Conservation (phyloP, 2,888 invertebrate species). For the Caenorhabditis drosophilae region DNA sequence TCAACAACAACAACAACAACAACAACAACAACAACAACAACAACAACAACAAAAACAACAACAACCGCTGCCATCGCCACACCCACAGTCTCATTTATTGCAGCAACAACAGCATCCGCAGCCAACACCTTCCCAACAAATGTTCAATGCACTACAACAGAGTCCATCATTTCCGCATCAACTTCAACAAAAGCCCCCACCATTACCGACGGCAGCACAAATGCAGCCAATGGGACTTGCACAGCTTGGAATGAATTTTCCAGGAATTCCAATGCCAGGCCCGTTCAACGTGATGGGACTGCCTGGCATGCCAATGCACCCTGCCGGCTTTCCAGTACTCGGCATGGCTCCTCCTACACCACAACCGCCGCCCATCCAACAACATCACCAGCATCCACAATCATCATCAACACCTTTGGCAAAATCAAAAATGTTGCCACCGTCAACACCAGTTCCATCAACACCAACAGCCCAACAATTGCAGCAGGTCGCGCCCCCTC, state of each 20-base stretch:
- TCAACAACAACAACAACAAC: slow-evolving; percentile 3
- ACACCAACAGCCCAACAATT: no score
- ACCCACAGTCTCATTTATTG: no score
- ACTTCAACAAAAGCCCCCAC: background rate
- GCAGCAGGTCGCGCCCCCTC: no score
- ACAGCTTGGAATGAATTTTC: background rate
- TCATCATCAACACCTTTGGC: no score
- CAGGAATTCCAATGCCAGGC: background rate
- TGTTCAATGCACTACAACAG: background rate
- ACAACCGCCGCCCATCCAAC: no score
- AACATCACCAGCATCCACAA: no score
- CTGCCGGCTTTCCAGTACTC: no score
- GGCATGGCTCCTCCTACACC: no score
- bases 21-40: background rate
- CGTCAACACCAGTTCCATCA: no score
- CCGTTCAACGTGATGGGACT: no score
- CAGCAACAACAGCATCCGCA: slow-evolving; percentile 4
- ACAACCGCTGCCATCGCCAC: background rate
- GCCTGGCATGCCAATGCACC: no score
- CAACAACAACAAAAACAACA: background rate
- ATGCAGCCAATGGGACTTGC: background rate
- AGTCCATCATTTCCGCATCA: background rate
- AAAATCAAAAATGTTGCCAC: no score
- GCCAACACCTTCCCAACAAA: background rate
- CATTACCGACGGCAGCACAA: background rate